These are phyloP conservation scores for Philopotamus ludificatus DNA, from an alignment of 1,140 invertebrate species.

Conservation along the genomic window DNA sequence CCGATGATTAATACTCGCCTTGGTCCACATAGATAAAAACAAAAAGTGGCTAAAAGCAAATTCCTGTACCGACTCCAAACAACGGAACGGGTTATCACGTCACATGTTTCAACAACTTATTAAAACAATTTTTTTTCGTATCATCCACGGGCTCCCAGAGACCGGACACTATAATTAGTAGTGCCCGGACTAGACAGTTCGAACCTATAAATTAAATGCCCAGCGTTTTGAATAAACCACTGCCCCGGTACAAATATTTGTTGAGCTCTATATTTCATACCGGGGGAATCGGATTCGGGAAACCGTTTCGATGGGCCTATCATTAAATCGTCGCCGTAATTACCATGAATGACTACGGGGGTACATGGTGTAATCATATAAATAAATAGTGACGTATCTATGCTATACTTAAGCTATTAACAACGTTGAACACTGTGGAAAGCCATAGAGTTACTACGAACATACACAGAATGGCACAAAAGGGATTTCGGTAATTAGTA, in stretches of 20 bases:
- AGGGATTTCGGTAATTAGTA: too few species aligned
- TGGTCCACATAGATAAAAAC: not conserved
- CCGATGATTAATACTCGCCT: not conserved
- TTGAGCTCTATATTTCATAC: conserved; percentile 38
- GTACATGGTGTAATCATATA: not conserved
- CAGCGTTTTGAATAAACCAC: conserved; percentile 20
- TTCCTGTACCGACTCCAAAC: conserved; percentile 20
- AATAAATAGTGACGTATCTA: too few species aligned
- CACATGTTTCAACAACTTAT: conserved; percentile 35
- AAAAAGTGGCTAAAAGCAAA: conserved; percentile 20
- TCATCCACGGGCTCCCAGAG: not conserved
- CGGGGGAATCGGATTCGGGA: conserved; percentile 21
- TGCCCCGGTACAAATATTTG: conserved; percentile 34
- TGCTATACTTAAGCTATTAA: too few species aligned
- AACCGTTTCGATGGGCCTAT: conserved; percentile 21
- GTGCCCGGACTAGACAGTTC: conserved; percentile 21
- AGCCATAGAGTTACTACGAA: too few species aligned
- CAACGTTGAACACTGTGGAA: too few species aligned
- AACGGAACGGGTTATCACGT: conserved; percentile 14
- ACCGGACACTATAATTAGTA: conserved; percentile 31
- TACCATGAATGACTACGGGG: conserved; percentile 2
- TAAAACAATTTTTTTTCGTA: conserved; percentile 21
- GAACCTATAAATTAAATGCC: conserved; percentile 34
- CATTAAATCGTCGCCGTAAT: conserved; percentile 33
- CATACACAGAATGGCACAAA: too few species aligned